Conservation (phyloP, 2,113 vertebrate species). For the Tenrec ecaudatus region DNA sequence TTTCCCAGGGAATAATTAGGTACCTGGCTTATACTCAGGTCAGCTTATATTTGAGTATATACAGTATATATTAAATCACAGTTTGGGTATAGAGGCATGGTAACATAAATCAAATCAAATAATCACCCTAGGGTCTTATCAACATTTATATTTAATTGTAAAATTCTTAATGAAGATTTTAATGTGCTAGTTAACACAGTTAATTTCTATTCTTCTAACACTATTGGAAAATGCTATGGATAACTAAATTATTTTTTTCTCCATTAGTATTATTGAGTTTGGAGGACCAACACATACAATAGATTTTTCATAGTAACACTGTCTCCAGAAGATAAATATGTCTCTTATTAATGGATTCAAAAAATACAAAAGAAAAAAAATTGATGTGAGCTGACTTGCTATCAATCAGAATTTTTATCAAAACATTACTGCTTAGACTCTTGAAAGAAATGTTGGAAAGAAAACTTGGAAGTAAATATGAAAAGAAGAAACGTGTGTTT, state of each 20-base stretch:
- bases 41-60: too few relatives aligned
- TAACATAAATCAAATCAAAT: background rate
- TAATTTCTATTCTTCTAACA: background rate
- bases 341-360: constrained; percentile 18
- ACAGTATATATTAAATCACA: background rate
- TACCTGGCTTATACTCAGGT: too few relatives aligned
- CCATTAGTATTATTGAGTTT: background rate
- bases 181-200: background rate
- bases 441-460: constrained; percentile 1
- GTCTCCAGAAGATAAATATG: constrained; percentile 7
- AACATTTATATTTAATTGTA: constrained; percentile 15
- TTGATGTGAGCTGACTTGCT: background rate
- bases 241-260: background rate
- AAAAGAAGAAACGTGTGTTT: background rate
- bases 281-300: background rate
- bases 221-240: constrained; percentile 10
- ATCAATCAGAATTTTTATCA: constrained; percentile 24
- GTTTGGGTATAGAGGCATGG: background rate
- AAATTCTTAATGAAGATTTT: background rate
- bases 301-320: background rate
- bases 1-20: too few relatives aligned
- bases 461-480: constrained; percentile 28
- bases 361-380: background rate
- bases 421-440: background rate
- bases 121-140: background rate